A percentile compares a stretch with the other conserved stretches of the same genome.
phyloP scores from a whole-genome alignment of 1,140 invertebrate genomes.

The Cardiocondyla obscurior region DNA sequence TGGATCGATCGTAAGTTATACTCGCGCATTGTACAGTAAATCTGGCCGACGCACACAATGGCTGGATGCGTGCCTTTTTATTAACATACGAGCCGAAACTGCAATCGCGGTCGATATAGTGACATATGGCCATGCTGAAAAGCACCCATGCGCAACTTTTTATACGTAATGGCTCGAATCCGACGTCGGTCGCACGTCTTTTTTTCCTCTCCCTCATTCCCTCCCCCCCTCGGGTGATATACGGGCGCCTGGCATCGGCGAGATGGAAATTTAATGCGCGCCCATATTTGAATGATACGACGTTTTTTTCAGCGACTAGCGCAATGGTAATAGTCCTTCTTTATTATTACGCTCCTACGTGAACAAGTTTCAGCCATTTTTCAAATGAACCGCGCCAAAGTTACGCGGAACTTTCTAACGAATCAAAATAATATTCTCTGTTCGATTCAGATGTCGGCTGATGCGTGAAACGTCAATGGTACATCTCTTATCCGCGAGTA shows the following conservation, averaged over 20 bases:
- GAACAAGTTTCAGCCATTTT: constrained; percentile 47
- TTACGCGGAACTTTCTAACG: constrained; percentile 2
- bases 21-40: constrained; percentile 34
- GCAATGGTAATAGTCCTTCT: constrained; percentile 47
- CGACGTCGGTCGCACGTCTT: constrained; percentile 40
- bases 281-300: constrained; percentile 54
- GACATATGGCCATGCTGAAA: constrained; percentile 48
- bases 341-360: constrained; percentile 36
- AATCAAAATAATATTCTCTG: constrained; percentile 16
- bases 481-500: not conserved
- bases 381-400: constrained; percentile 13
- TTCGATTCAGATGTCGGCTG: not conserved
- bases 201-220: constrained; percentile 26
- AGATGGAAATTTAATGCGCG: constrained; percentile 53
- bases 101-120: constrained; percentile 54
- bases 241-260: constrained; percentile 45
- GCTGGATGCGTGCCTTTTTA: constrained; percentile 43
- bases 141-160: constrained; percentile 36
- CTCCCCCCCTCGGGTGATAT: constrained; percentile 40
- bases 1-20: constrained; percentile 43
- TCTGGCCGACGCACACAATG: constrained; percentile 22
- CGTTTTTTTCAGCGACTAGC: constrained; percentile 31
- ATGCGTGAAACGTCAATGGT: not conserved
- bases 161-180: constrained; percentile 51
- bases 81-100: constrained; percentile 54